phyloP scores from a whole-genome alignment of 2,113 vertebrate species.

The Taxidea taxus region DNA sequence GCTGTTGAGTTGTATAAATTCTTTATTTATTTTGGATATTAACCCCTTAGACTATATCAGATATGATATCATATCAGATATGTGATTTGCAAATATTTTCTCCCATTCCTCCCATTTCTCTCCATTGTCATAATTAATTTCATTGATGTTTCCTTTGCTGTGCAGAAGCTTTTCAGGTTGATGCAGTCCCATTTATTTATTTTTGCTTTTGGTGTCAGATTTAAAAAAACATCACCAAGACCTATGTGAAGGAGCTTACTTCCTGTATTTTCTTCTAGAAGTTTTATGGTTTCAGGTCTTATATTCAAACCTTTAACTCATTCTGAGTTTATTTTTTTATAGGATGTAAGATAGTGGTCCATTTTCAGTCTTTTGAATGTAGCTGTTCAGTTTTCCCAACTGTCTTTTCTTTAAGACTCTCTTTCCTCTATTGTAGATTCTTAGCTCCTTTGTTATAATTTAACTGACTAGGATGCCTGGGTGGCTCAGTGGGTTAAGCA shows the following conservation, averaged over 20 bases:
- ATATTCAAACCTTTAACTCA: too few species aligned
- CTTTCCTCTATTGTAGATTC: neutral
- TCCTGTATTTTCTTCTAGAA: too few species aligned
- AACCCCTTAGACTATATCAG: neutral
- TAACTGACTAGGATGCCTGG: neutral
- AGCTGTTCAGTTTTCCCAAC: neutral
- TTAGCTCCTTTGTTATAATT: neutral
- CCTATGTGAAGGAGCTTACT: too few species aligned
- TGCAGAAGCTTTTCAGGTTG: neutral
- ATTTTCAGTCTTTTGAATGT: neutral
- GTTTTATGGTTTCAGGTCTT: too few species aligned
- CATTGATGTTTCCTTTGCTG: neutral
- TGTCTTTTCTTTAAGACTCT: neutral
- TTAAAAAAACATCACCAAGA: too few species aligned
- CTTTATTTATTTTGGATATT: neutral
- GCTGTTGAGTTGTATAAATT: neutral
- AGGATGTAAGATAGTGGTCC: neutral
- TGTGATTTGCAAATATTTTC: neutral
- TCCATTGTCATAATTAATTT: neutral
- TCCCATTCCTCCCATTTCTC: too few species aligned
- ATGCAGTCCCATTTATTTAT: neutral
- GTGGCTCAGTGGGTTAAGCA: too few species aligned
- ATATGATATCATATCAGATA: neutral
- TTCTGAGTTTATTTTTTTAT: neutral
- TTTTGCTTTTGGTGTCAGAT: neutral